Evolutionary conservation across 1,140 invertebrate genomes (phyloP), one percentile per base, ranked within the genome.

Genomic region (Papilio polytes): DNA sequence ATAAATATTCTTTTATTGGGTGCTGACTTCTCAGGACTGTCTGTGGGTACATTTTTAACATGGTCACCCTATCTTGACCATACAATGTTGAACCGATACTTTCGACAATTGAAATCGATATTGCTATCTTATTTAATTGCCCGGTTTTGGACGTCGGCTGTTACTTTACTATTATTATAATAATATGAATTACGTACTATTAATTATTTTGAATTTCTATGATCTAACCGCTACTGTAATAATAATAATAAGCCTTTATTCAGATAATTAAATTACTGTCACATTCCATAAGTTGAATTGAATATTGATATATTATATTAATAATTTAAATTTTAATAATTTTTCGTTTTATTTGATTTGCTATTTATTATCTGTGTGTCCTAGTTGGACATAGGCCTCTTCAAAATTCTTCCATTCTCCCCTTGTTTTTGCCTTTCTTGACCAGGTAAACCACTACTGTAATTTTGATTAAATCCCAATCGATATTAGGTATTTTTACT

Each of bases 91-190:
- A 70, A 70, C 22, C 13, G 26, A 70, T 70, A 31, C 63, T 70
- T 70, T 70, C 63, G 63, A 70, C 63, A 70, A 70, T 70, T 70
- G 63, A 70, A 70, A 70, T 31, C 26, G 63, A 70, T 70, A 70
- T 70, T 31, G 63, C 63, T 70, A 70, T 70, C 63, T 70, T 70
- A 70, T 70, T 70, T 70, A 70, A 70, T 70, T 70, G 63, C 63
- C 26, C 26, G 26, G 4, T 13, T 70, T 31, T 41, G 26, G 26
- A 70, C 26, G 31, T 31, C 26, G 63, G 26, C 12, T 12, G 63
- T 70, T n/a, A 26, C 13, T 7, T 36, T 3, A 31, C 10, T 70
- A 70, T 70, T 70, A 70, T 66, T 66, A 3, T 63, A 12, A 31
- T 36, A 70, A 22, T 70, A 70, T 66, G 13, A 66, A 31, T 12